A percentile compares a stretch with the other conserved stretches of the same genome.
phyloP scores from a whole-genome alignment of 2,888 invertebrate species.

The Tetranychus truncatus region DNA sequence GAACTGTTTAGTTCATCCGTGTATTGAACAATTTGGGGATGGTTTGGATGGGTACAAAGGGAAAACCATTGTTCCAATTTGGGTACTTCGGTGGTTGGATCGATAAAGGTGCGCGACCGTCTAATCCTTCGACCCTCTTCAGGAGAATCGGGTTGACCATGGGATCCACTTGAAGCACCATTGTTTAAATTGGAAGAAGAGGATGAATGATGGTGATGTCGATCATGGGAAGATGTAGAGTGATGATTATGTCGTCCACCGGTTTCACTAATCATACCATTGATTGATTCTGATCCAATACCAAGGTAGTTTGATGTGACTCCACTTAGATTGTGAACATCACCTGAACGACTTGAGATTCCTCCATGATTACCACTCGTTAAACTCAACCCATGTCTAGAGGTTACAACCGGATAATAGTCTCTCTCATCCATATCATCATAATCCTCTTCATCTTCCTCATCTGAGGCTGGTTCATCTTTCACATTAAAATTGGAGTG shows the following conservation, averaged over 20 bases:
- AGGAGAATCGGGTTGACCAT: conserved; percentile 15
- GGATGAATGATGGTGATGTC: background rate
- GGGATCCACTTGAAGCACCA: background rate
- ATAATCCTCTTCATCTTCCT: conserved; percentile 6
- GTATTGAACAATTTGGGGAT: conserved; percentile 29
- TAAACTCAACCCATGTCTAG: background rate
- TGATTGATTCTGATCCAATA: background rate
- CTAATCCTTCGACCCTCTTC: conserved; percentile 21
- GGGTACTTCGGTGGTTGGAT: conserved; percentile 78
- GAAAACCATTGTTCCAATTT: conserved; percentile 32
- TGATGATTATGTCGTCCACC: background rate
- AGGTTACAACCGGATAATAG: conserved; percentile 1
- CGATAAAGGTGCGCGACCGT: conserved; percentile 92
- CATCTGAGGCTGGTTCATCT: conserved; percentile 19
- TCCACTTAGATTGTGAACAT: background rate
- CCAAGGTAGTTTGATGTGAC: background rate
- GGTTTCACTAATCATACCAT: background rate
- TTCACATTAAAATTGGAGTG: background rate
- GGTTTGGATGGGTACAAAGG: conserved; percentile 29
- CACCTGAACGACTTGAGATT: background rate
- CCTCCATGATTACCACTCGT: background rate
- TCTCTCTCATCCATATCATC: conserved; percentile 12
- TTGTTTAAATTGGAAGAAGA: conserved; percentile 8
- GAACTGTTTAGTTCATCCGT: conserved; percentile 32
- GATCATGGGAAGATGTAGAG: background rate